Evolutionary conservation across 35 echinoderm and acorn worm species (phyloP), one percentile per base, ranked within the genome.

Genomic region (Acanthaster planci): DNA sequence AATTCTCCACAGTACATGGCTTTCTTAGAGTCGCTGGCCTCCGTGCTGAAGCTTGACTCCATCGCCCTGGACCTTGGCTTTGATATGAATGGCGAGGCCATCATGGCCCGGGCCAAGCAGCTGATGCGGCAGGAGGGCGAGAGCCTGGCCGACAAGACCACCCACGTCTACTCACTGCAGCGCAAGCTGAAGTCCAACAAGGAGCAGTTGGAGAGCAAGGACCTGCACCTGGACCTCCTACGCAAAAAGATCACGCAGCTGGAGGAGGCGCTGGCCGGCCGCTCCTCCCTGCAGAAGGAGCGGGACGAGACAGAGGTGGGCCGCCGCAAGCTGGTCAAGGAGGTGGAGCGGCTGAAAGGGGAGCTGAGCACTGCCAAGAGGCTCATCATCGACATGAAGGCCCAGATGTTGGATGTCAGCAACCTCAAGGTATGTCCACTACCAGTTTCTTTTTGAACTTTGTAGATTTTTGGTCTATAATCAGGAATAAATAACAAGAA

Each of bases 141-240:
- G 30, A 58, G 67, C 18, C 59, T 99, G 14, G 56, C 85, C 0
- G 96, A 99, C 86, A 99, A 99, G 82, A 94, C 82, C 37, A 91
- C 92, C 22, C 89, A 93, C 58, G 81, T 99, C 7, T 99, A 99
- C 86, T 87, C 89, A 15, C 83, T 99, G 0, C 96, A 99, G 36
- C 89, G 96, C 18, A 99, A 99, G 86, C 34, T 97, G 68, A 95
- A 95, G 76, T 88, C 93, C 15, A 52, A 91, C 78, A 95, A 95
- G 60, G 87, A 94, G 59, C 93, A 95, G 38, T 81, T 99, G 82
- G 96, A 99, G 82, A 99, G 96, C 86, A 99, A 99, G 51, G 96
- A 99, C 57, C 75, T 99, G 4, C 96, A 99, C 83, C 89, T 99
- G 0, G 96, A 99, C 38, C 57, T 99, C 55, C 87, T 99, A 79